Conservation (phyloP, 2,888 invertebrate genomes). For the Drosophila putrida region DNA sequence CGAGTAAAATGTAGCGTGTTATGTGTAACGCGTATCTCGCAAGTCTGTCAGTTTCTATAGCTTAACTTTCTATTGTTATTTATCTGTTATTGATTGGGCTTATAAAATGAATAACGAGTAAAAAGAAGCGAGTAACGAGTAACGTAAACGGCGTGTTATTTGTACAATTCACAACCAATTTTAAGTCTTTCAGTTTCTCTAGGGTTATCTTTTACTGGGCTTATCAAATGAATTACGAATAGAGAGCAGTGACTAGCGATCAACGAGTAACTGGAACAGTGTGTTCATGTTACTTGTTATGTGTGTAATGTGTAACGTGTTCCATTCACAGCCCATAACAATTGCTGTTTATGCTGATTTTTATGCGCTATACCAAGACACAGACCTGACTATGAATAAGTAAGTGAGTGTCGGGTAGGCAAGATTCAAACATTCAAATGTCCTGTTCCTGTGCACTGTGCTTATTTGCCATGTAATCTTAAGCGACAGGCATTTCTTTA, state of each 20-base stretch:
- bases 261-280: not conserved
- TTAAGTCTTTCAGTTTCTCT: not conserved
- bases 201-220: slow-evolving; percentile 22
- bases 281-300: slow-evolving; percentile 1
- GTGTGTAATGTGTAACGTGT: slow-evolving; percentile 31
- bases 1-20: not conserved
- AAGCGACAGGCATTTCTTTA: slow-evolving; percentile 82
- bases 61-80: slow-evolving; percentile 29
- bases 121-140: too few species aligned
- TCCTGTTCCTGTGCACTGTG: slow-evolving; percentile 54
- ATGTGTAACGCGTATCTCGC: too few species aligned
- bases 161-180: too few species aligned
- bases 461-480: slow-evolving; percentile 80
- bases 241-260: not conserved
- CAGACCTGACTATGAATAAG: slow-evolving; percentile 80
- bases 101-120: slow-evolving; percentile 27
- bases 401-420: slow-evolving; percentile 67
- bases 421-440: slow-evolving; percentile 68
- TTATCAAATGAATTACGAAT: slow-evolving; percentile 17
- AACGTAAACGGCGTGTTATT: too few species aligned
- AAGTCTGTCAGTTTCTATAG: slow-evolving; percentile 38
- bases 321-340: slow-evolving; percentile 79
- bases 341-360: slow-evolving; percentile 80
- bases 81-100: slow-evolving; percentile 34
- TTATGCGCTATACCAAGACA: slow-evolving; percentile 61